Conservation (phyloP, 1,140 invertebrate genomes). For the Vanessa atalanta region DNA sequence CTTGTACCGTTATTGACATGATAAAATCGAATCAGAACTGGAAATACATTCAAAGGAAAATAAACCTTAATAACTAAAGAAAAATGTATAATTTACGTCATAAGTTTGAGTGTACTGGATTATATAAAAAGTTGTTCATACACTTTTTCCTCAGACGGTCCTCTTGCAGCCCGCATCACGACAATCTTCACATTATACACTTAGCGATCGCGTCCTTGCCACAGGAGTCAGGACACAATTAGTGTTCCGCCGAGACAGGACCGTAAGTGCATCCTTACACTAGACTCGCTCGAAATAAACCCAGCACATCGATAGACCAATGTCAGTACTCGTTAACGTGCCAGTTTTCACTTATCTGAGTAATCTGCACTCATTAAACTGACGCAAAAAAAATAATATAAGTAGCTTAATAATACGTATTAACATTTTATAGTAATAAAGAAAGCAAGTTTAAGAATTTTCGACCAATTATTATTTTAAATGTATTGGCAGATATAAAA, state of each 20-base stretch:
- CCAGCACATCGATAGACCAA: background rate
- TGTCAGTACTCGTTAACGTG: background rate
- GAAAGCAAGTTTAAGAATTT: background rate
- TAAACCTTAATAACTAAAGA: conserved; percentile 1
- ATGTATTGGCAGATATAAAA: background rate
- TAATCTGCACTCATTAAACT: background rate
- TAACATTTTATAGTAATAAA: conserved; percentile 2
- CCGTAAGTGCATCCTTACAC: conserved; percentile 49
- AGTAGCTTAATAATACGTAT: background rate
- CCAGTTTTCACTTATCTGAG: background rate
- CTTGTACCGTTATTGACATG: conserved; percentile 26
- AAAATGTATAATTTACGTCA: conserved; percentile 6
- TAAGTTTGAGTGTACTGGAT: background rate
- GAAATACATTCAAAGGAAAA: conserved; percentile 1
- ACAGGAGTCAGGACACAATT: conserved; percentile 62
- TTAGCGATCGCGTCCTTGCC: conserved; percentile 64
- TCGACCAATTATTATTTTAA: background rate
- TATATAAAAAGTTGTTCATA: conserved; percentile 14
- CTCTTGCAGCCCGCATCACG: conserved; percentile 52
- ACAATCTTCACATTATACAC: conserved; percentile 72
- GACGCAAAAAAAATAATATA: background rate
- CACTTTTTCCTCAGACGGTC: conserved; percentile 45
- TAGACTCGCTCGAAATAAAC: conserved; percentile 35
- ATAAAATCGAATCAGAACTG: conserved; percentile 27
- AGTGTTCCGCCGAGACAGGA: conserved; percentile 51